These are phyloP conservation scores for Drosophila buzzatii DNA, from an alignment of 2,888 invertebrate species.

Conservation along the genomic window DNA sequence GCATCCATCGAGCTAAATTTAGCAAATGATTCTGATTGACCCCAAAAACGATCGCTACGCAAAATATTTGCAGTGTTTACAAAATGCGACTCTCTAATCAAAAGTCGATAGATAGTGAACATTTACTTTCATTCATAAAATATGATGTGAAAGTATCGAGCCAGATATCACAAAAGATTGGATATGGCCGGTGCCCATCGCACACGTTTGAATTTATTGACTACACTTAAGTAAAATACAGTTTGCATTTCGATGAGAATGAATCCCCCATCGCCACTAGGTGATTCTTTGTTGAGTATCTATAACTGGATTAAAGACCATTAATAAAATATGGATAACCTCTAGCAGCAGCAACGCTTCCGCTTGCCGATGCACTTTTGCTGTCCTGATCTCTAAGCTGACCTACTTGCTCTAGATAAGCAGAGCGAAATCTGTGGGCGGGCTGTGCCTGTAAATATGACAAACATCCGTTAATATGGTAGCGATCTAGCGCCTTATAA, in stretches of 20 bases:
- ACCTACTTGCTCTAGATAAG: conserved; percentile 54
- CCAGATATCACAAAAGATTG: conserved; percentile 35
- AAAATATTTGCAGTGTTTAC: not conserved
- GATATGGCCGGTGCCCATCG: conserved; percentile 46
- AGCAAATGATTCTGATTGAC: conserved; percentile 40
- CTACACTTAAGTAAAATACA: conserved; percentile 32
- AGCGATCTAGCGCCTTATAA: conserved; percentile 59
- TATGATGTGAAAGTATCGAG: not conserved
- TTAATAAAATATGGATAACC: conserved; percentile 45
- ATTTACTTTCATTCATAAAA: not conserved
- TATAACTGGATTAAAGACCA: conserved; percentile 44
- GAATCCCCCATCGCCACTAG: conserved; percentile 28
- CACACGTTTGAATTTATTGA: conserved; percentile 45
- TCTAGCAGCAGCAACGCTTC: conserved; percentile 31
- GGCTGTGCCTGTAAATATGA: conserved; percentile 54
- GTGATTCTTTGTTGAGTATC: conserved; percentile 10
- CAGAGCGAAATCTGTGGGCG: conserved; percentile 42
- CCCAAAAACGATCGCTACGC: conserved; percentile 30
- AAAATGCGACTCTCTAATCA: not conserved
- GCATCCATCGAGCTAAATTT: conserved; percentile 23
- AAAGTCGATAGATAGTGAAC: not conserved
- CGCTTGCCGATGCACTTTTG: conserved; percentile 44
- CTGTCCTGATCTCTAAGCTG: conserved; percentile 36
- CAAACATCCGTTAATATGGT: conserved; percentile 53
- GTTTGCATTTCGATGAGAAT: conserved; percentile 43